These are phyloP conservation scores for Otolemur crassicaudatus DNA, from an alignment of 2,797 vertebrate species.

Conservation along the genomic window DNA sequence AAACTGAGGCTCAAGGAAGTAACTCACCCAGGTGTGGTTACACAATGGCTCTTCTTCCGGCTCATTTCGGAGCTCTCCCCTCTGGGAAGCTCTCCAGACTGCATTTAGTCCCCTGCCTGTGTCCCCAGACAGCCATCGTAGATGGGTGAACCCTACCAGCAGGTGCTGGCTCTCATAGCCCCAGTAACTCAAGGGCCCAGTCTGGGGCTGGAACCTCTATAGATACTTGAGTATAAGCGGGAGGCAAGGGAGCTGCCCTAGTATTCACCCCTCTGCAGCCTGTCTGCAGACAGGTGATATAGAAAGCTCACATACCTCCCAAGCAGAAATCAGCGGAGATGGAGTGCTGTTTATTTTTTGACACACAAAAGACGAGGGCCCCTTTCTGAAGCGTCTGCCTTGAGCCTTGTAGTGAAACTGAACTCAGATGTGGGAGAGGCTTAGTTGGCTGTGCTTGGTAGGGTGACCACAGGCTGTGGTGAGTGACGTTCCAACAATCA, in stretches of 20 bases:
- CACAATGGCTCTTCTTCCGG: neutral
- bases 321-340: neutral
- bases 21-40: neutral
- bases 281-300: neutral
- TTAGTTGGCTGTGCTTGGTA: neutral
- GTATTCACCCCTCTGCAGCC: neutral
- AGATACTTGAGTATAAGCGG: neutral
- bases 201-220: neutral
- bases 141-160: neutral
- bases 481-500: neutral
- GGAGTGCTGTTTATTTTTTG: neutral
- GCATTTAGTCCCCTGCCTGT: neutral
- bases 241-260: neutral
- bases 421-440: neutral
- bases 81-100: neutral
- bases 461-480: neutral
- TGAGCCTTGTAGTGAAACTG: neutral
- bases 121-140: neutral
- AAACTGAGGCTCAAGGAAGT: constrained; percentile 27
- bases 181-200: neutral
- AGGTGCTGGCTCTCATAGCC: neutral
- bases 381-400: neutral
- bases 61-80: neutral
- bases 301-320: neutral
- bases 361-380: neutral